Conservation (phyloP, 1,140 invertebrate genomes). For the Heliconius himera region DNA sequence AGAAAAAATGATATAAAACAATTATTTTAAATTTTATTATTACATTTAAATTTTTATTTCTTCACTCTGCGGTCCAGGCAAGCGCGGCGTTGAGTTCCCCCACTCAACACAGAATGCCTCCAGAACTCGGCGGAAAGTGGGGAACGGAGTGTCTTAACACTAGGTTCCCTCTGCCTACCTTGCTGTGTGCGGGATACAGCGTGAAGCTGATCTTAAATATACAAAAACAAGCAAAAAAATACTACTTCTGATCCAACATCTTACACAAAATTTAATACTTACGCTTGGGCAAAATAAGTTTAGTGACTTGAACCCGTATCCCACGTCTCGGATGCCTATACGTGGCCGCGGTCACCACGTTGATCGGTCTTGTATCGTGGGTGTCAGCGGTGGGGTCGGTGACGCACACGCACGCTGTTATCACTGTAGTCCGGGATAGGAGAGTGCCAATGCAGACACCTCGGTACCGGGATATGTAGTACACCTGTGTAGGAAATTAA, state of each 20-base stretch:
- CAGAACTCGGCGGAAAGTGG: too few species aligned
- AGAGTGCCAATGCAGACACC: constrained; percentile 67
- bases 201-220: background rate
- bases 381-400: constrained; percentile 38
- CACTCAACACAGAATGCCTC: too few species aligned
- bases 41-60: too few species aligned
- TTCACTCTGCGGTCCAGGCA: too few species aligned
- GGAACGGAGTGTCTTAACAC: too few species aligned
- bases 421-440: constrained; percentile 53
- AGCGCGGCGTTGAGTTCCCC: too few species aligned
- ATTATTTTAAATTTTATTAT: too few species aligned
- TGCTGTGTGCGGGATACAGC: too few species aligned
- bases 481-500: constrained; percentile 52
- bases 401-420: constrained; percentile 66
- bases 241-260: background rate
- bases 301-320: constrained; percentile 66
- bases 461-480: constrained; percentile 61
- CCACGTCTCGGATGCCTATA: constrained; percentile 68
- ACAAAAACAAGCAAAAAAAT: background rate
- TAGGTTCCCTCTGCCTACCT: too few species aligned
- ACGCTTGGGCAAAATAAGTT: constrained; percentile 63
- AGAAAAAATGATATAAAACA: too few species aligned
- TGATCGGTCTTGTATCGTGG: constrained; percentile 57
- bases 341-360: constrained; percentile 52
- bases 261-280: constrained; percentile 33